These are phyloP conservation scores for Thaleichthys pacificus DNA, from an alignment of 2,797 vertebrate genomes.

Conservation along the genomic window DNA sequence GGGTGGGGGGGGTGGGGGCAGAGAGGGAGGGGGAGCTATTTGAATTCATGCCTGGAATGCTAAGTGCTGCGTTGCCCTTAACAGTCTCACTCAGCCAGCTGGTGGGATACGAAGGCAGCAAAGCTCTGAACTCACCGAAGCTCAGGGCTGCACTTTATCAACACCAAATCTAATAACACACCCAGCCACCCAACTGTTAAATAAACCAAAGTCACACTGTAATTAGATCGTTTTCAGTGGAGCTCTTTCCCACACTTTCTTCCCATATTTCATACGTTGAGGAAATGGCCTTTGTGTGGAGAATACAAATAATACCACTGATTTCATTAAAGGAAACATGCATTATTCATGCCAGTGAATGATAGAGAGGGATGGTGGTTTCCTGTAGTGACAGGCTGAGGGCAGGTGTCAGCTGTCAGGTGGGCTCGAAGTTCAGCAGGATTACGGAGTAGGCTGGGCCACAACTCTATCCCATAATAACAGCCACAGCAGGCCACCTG, in stretches of 20 bases:
- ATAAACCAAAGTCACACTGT: constrained; percentile 43
- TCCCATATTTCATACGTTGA: background rate
- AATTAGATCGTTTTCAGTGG: constrained; percentile 31
- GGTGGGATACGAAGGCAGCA: constrained; percentile 52
- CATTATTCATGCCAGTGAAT: constrained; percentile 17
- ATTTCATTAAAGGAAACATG: constrained; percentile 14
- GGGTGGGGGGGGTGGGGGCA: too few species aligned
- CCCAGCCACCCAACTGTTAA: constrained; percentile 43
- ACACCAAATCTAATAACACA: constrained; percentile 53
- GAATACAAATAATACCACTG: constrained; percentile 18
- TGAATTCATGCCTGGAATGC: constrained; percentile 63
- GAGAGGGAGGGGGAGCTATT: constrained; percentile 38
- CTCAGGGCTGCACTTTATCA: constrained; percentile 60
- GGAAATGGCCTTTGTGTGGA: constrained; percentile 14
- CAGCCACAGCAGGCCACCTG: constrained; percentile 70
- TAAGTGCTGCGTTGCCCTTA: constrained; percentile 51
- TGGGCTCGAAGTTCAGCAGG: constrained; percentile 56
- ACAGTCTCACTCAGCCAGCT: constrained; percentile 55
- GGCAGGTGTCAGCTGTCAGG: constrained; percentile 81
- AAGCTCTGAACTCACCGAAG: constrained; percentile 55
- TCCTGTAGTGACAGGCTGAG: constrained; percentile 22
- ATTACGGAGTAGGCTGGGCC: constrained; percentile 61
- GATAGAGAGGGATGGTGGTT: constrained; percentile 23
- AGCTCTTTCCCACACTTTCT: background rate
- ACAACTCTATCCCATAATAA: constrained; percentile 72